phyloP scores from a whole-genome alignment of 1,140 invertebrate genomes.

The Anoplolepis gracilipes region DNA sequence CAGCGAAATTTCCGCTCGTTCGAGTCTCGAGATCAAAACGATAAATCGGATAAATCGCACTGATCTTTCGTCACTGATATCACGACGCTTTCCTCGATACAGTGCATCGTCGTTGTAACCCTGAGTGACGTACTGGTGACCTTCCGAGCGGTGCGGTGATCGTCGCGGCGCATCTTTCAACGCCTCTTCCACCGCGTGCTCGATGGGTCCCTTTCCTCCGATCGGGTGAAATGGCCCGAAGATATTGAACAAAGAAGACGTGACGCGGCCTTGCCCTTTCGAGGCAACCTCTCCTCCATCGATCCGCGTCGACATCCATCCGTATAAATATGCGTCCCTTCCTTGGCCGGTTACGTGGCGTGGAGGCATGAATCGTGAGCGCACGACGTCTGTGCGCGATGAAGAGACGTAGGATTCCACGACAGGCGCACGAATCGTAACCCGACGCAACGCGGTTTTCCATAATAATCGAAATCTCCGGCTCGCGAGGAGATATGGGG shows the following conservation, averaged over 20 bases:
- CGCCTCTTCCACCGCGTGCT: not conserved
- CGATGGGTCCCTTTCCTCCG: not conserved
- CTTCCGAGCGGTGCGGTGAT: not conserved
- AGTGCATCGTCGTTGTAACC: not conserved
- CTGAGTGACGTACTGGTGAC: not conserved
- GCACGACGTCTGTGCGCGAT: not conserved
- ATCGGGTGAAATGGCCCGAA: constrained; percentile 31
- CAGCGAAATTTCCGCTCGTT: not conserved
- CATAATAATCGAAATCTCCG: not conserved
- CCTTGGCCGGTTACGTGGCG: not conserved
- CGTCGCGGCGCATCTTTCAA: constrained; percentile 16
- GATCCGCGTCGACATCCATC: constrained; percentile 47
- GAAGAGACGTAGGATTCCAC: constrained; percentile 18
- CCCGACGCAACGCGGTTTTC: not conserved
- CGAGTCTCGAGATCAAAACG: constrained; percentile 1
- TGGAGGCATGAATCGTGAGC: constrained; percentile 8
- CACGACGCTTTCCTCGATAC: not conserved
- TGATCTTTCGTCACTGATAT: not conserved
- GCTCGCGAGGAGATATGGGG: not conserved
- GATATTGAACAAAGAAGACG: constrained; percentile 47
- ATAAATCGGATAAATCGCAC: not conserved
- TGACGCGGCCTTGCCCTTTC: constrained; percentile 54
- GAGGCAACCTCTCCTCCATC: constrained; percentile 48
- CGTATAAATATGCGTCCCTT: constrained; percentile 41
- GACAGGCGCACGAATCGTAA: not conserved